A percentile compares a stretch with the other conserved stretches of the same genome.
Conservation (phyloP, 2,797 vertebrate genomes). For the Chaenodraco wilsoni region DNA sequence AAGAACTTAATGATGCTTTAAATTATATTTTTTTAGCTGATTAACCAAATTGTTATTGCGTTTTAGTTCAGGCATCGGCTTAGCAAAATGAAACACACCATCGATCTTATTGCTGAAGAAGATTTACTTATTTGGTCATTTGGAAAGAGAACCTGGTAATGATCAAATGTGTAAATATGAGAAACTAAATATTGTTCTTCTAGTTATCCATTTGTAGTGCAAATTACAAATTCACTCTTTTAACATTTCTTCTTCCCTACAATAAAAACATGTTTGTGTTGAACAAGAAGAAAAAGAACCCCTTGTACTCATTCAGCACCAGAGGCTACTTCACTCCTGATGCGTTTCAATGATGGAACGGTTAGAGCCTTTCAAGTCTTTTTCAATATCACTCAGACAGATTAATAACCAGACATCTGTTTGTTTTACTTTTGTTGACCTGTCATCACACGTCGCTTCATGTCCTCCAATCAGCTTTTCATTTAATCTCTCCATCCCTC, state of each 20-base stretch:
- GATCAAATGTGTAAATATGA: neutral
- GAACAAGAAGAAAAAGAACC: neutral
- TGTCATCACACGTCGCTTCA: slow-evolving; percentile 58
- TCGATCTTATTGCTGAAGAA: too few relatives aligned
- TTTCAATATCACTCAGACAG: slow-evolving; percentile 47
- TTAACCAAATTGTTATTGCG: neutral
- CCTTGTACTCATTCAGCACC: neutral
- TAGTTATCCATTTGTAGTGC: neutral
- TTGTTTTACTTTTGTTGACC: slow-evolving; percentile 65
- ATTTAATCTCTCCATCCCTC: slow-evolving; percentile 64
- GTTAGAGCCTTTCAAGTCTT: slow-evolving; percentile 57
- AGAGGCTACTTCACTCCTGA: slow-evolving; percentile 11
- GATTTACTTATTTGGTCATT: too few relatives aligned
- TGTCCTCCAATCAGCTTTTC: slow-evolving; percentile 68
- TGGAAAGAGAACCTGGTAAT: neutral
- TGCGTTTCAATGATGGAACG: slow-evolving; percentile 31
- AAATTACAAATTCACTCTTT: neutral
- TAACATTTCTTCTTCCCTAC: neutral
- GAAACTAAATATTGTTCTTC: neutral
- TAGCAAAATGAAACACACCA: neutral
- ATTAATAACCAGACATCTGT: slow-evolving; percentile 63
- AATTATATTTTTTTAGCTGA: neutral
- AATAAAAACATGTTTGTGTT: neutral
- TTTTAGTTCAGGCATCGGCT: neutral
- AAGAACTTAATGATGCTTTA: neutral